phyloP scores from a whole-genome alignment of 2,113 vertebrate genomes.

The Cololabis saira region DNA sequence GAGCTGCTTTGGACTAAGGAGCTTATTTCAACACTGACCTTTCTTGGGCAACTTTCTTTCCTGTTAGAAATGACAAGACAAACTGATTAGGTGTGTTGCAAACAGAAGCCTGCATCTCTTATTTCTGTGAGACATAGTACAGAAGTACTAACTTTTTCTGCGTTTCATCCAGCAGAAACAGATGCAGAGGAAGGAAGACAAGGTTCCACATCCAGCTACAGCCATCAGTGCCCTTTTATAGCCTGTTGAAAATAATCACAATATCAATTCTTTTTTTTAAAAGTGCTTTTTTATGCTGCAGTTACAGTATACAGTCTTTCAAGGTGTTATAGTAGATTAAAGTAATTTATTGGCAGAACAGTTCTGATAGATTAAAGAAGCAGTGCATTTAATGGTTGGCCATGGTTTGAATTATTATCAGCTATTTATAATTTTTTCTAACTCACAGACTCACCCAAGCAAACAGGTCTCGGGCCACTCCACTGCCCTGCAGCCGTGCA shows the following conservation, averaged over 20 bases:
- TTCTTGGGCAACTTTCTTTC: conserved; percentile 58
- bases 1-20: neutral
- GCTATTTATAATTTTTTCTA: neutral
- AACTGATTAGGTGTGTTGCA: neutral
- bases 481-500: conserved; percentile 47
- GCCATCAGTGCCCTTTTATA: conserved; percentile 63
- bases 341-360: no score
- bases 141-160: conserved; percentile 69
- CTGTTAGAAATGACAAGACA: conserved; percentile 41
- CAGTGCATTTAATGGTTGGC: neutral
- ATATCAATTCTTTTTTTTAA: no score
- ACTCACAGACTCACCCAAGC: conserved; percentile 54
- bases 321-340: no score
- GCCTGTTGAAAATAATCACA: conserved; percentile 35
- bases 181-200: conserved; percentile 50
- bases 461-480: conserved; percentile 56
- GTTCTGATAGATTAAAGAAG: neutral
- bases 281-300: neutral
- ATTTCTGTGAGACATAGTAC: neutral
- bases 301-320: no score
- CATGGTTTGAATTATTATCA: neutral
- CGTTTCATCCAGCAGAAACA: conserved; percentile 60
- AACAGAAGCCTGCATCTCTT: neutral
- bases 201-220: conserved; percentile 35
- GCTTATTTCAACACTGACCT: conserved; percentile 59